These are phyloP conservation scores for Plodia interpunctella DNA, from an alignment of 1,140 invertebrate genomes.

Conservation along the genomic window DNA sequence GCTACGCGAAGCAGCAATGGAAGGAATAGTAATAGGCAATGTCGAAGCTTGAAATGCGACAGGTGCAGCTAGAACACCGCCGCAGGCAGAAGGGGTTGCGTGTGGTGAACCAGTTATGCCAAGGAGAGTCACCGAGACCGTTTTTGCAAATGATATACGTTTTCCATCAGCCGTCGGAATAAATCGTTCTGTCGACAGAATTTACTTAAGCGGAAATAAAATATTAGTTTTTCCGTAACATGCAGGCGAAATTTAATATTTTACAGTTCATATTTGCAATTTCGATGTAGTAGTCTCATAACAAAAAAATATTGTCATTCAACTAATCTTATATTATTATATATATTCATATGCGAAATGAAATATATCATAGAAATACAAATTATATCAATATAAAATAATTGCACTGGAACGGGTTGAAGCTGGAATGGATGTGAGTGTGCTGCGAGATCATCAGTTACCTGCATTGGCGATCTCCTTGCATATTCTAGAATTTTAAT, in stretches of 20 bases:
- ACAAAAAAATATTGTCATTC: no score
- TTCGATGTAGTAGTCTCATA: no score
- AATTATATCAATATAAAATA: no score
- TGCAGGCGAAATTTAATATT: no score
- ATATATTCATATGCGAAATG: no score
- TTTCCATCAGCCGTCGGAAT: constrained; percentile 43
- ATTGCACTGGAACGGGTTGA: no score
- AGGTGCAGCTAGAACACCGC: constrained; percentile 61
- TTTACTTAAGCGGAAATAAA: constrained; percentile 2
- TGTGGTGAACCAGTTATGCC: constrained; percentile 61
- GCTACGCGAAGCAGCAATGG: constrained; percentile 27
- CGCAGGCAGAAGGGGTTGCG: constrained; percentile 56
- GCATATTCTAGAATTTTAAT: constrained; percentile 19
- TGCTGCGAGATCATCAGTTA: constrained; percentile 20
- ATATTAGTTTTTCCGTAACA: background rate
- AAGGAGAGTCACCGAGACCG: constrained; percentile 49
- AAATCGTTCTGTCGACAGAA: constrained; percentile 10
- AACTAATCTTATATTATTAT: no score
- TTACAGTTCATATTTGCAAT: no score
- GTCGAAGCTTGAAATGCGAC: constrained; percentile 31
- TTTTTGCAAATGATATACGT: constrained; percentile 62
- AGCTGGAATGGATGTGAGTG: constrained; percentile 63
- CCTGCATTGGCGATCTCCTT: constrained; percentile 31
- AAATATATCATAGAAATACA: no score
- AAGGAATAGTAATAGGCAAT: constrained; percentile 21